Evolutionary conservation across 2,113 vertebrate genomes (phyloP).

Genomic region (Seriola rivoliana): DNA sequence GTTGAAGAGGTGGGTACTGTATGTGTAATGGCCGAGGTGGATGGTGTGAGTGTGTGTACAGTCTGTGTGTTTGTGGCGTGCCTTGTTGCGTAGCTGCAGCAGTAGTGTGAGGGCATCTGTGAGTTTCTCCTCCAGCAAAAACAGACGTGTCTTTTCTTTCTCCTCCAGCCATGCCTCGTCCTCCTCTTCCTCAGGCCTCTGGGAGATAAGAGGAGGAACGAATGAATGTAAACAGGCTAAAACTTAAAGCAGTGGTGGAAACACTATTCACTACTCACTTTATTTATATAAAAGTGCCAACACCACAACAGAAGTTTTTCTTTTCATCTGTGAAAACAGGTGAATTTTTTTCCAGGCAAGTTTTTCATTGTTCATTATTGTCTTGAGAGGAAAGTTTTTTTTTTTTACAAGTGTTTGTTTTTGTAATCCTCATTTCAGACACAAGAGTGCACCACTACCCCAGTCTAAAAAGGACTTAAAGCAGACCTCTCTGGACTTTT

Average conservation of each 20-base stretch:
- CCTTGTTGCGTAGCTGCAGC: constrained; percentile 79
- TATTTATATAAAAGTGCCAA: too few species aligned
- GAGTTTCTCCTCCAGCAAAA: constrained; percentile 81
- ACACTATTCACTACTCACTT: too few species aligned
- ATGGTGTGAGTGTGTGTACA: constrained; percentile 27
- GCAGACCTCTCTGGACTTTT: too few species aligned
- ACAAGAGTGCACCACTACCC: too few species aligned
- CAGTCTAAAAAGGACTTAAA: too few species aligned
- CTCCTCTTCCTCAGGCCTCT: constrained; percentile 62
- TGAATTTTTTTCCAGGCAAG: too few species aligned
- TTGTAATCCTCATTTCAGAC: too few species aligned
- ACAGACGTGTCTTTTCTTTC: constrained; percentile 68
- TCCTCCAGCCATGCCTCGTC: constrained; percentile 44
- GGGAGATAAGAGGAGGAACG: neutral
- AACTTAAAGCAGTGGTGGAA: neutral
- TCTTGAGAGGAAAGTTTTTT: too few species aligned
- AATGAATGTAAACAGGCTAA: neutral
- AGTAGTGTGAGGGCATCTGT: constrained; percentile 78
- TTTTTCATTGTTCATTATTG: too few species aligned
- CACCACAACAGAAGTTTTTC: too few species aligned
- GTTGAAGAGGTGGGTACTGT: neutral
- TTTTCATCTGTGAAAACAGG: too few species aligned
- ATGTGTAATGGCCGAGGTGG: neutral
- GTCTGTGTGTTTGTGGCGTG: neutral
- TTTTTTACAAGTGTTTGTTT: too few species aligned